These are phyloP conservation scores for Anastrepha ludens DNA, from an alignment of 1,140 invertebrate genomes.

Conservation along the genomic window DNA sequence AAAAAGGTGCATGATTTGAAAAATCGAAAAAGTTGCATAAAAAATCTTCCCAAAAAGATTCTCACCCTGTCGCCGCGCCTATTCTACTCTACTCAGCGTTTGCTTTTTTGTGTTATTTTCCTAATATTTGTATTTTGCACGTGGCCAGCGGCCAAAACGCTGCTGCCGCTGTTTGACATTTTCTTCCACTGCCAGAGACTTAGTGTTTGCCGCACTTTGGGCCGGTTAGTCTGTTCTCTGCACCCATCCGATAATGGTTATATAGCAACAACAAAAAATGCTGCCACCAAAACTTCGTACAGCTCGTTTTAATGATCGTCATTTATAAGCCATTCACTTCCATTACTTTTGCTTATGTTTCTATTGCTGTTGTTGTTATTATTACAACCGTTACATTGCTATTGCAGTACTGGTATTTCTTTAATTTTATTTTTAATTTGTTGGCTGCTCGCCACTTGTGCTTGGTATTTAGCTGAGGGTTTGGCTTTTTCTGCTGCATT, in stretches of 20 bases:
- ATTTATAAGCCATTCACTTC: not conserved
- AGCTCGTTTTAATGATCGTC: not conserved
- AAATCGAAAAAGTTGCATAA: too few relatives aligned
- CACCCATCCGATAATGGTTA: not conserved
- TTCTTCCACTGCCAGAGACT: not conserved
- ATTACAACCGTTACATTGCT: not conserved
- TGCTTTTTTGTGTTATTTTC: not conserved
- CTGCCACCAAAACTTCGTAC: not conserved
- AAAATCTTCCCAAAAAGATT: not conserved
- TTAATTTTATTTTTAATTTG: not conserved
- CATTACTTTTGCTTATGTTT: not conserved
- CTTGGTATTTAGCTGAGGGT: not conserved
- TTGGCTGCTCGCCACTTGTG: too few relatives aligned
- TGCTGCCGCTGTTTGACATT: slow-evolving; percentile 8
- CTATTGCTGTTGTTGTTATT: not conserved
- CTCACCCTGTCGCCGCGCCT: slow-evolving; percentile 12
- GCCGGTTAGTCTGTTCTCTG: not conserved
- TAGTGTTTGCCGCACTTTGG: not conserved
- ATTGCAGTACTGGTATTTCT: not conserved
- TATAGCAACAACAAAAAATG: not conserved
- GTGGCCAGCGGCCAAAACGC: not conserved
- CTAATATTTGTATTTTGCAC: not conserved
- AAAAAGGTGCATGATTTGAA: too few relatives aligned
- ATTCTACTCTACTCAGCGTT: not conserved
- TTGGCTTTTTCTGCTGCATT: not conserved